Base-by-base conservation (phyloP, 1,140 invertebrate species). In the Leptinotarsa texana region DNA sequence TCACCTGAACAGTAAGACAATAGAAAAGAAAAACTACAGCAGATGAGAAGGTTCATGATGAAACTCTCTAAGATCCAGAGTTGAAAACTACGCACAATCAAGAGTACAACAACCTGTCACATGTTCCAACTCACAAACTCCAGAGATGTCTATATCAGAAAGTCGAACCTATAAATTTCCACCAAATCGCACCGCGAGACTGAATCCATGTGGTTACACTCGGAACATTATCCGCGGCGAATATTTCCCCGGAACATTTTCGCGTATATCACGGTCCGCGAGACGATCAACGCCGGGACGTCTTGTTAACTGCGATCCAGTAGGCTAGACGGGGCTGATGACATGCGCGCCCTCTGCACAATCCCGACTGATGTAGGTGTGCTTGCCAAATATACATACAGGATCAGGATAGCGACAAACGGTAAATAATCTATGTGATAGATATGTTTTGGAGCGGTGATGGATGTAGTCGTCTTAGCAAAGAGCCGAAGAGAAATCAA, bases 271-370 rank as follows among this genome's bases (percentile, higher is more conserved):
- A 27, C 51, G 21, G 22, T 62, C 11, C n/a, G 42, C 73, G 76
- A 77, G 76, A 77, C 76, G 73, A 61, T 72, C 73, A 61, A 57
- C 76, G 63, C 62, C 76, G 73, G 72, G 76, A 74, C 76, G 76
- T 49, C 51, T 57, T 62, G 73, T 72, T 77, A 74, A 77, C 76
- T 77, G 76, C 62, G 69, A 74, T 74, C 72, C 73, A 18, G 73
- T 72, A 22, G 73, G 62, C 61, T 65, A 68, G 68, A 74, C 73
- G 73, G 65, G 27, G 27, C 49, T 48, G 57, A 51, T 69, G 76
- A 72, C 76, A 74, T 74, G 76, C 76, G 76, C 76, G 73, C 73
- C 73, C 63, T 74, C 68, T 77, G 69, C 67, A 63, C 69, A 33
- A 74, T 51, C 62, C 61, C 47, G 67, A 49, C 62, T 69, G 71